Evolutionary conservation across 2,888 invertebrate genomes (phyloP).

Genomic region (Azorinus chamasolen): DNA sequence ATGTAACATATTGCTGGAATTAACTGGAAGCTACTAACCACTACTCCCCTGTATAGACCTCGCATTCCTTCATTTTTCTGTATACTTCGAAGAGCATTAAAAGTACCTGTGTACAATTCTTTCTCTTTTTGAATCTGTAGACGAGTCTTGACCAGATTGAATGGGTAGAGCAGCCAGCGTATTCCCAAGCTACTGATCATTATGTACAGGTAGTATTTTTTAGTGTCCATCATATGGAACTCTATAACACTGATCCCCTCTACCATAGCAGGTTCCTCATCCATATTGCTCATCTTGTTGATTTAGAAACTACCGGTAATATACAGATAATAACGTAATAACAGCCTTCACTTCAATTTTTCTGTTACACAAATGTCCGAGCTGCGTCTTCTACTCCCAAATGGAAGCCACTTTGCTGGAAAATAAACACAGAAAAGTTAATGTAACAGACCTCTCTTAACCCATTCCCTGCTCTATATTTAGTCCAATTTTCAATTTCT

Average conservation of each 20-base stretch:
- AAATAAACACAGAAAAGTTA: no score
- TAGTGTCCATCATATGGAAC: slow-evolving; percentile 99
- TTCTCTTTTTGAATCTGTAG: slow-evolving; percentile 89
- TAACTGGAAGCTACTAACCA: slow-evolving; percentile 95
- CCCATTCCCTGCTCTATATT: no score
- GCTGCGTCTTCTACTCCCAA: no score
- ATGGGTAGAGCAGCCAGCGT: slow-evolving; percentile 93
- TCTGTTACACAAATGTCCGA: no score
- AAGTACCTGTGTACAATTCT: slow-evolving; percentile 92
- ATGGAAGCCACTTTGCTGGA: no score
- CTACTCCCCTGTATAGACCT: slow-evolving; percentile 97
- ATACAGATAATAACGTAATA: no score
- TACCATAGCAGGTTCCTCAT: slow-evolving; percentile 42
- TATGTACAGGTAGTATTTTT: slow-evolving; percentile 96
- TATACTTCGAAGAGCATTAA: slow-evolving; percentile 96
- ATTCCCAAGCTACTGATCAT: slow-evolving; percentile 95
- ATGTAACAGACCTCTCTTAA: no score
- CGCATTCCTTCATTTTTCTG: slow-evolving; percentile 91
- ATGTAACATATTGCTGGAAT: slow-evolving; percentile 90
- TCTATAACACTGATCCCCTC: slow-evolving; percentile 91
- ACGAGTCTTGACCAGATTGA: slow-evolving; percentile 97
- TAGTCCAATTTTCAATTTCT: no score
- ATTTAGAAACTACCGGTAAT: no score
- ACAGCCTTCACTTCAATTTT: no score
- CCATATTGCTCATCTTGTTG: slow-evolving; percentile 16